These are phyloP conservation scores for Papilio demoleus DNA, from an alignment of 2,888 invertebrate species.

Conservation along the genomic window DNA sequence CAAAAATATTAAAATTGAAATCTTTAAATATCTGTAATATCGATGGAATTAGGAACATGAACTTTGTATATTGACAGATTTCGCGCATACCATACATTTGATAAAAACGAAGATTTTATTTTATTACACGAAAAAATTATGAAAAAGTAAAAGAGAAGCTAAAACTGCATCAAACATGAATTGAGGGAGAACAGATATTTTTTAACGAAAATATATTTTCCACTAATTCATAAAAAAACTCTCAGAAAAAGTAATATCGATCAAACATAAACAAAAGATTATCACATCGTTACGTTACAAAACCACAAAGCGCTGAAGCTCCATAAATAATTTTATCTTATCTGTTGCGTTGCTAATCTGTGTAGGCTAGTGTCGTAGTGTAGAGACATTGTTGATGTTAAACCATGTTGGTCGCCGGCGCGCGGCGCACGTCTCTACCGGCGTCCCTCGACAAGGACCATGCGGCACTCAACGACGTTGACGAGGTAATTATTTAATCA, in stretches of 20 bases:
- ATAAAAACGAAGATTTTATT: background rate
- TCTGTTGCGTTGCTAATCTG: conserved; percentile 66
- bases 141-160: background rate
- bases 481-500: conserved; percentile 57
- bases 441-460: conserved; percentile 52
- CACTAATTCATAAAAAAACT: conserved; percentile 6
- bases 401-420: conserved; percentile 76
- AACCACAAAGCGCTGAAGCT: conserved; percentile 55
- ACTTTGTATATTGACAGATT: background rate
- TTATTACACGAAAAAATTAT: background rate
- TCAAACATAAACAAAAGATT: conserved; percentile 45
- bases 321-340: conserved; percentile 65
- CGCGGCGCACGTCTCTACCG: conserved; percentile 65
- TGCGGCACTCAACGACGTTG: conserved; percentile 49
- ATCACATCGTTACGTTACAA: conserved; percentile 48
- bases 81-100: background rate
- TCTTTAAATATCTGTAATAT: background rate
- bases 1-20: background rate
- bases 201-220: background rate
- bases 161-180: background rate
- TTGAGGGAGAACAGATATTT: background rate
- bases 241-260: conserved; percentile 42
- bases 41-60: background rate
- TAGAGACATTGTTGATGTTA: conserved; percentile 54
- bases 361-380: conserved; percentile 54